These are phyloP conservation scores for Botrylloides violaceus DNA, from an alignment of 23 tunicate genomes.

Conservation along the genomic window DNA sequence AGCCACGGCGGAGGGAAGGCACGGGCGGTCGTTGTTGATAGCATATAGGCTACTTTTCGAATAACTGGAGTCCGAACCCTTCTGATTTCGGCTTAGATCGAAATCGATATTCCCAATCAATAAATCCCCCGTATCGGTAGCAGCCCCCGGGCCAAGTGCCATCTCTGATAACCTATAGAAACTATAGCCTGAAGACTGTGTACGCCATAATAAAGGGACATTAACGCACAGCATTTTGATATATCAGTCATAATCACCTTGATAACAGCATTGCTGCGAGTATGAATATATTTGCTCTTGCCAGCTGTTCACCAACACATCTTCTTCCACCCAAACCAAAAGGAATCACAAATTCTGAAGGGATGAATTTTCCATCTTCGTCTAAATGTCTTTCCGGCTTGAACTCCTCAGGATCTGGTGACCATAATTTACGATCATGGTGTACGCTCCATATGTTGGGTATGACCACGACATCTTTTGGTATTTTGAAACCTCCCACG, in stretches of 20 bases:
- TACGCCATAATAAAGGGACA: no score
- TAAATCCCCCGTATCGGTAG: no score
- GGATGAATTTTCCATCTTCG: slow-evolving; percentile 36
- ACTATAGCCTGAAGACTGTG: no score
- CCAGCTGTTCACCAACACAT: slow-evolving; percentile 61
- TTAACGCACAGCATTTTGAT: no score
- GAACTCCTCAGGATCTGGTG: slow-evolving; percentile 57
- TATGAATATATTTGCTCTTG: slow-evolving; percentile 28
- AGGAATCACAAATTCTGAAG: slow-evolving; percentile 54
- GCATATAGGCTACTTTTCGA: no score
- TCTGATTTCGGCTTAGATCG: no score
- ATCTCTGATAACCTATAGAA: no score
- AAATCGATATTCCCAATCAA: no score
- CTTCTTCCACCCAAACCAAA: slow-evolving; percentile 43
- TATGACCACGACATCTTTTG: slow-evolving; percentile 33
- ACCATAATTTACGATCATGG: slow-evolving; percentile 50
- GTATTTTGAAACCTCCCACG: slow-evolving; percentile 44
- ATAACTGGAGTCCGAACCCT: no score
- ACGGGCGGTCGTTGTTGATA: no score
- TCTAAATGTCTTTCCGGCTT: slow-evolving; percentile 79
- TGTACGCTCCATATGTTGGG: slow-evolving; percentile 83
- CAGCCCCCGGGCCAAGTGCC: no score
- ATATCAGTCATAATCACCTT: background rate
- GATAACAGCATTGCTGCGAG: slow-evolving; percentile 24
- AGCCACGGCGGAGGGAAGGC: no score